phyloP scores from a whole-genome alignment of 2,113 vertebrate genomes.

The Peromyscus maniculatus region DNA sequence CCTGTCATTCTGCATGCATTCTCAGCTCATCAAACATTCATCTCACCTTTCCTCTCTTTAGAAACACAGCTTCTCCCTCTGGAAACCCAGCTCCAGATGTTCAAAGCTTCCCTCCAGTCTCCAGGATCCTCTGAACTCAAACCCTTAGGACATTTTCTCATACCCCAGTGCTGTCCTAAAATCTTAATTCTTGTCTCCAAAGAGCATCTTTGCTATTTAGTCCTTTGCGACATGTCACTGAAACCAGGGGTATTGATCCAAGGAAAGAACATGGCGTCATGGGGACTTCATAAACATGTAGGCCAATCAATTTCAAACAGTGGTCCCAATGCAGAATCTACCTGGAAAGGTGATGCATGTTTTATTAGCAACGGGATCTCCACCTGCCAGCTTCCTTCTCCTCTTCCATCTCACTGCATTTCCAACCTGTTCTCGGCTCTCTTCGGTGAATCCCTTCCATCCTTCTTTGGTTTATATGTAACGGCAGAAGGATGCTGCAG shows the following conservation, averaged over 20 bases:
- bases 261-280: background rate
- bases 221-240: background rate
- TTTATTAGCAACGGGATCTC: constrained; percentile 9
- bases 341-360: background rate
- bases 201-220: background rate
- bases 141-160: background rate
- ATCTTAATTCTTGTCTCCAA: constrained; percentile 9
- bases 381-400: background rate
- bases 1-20: background rate
- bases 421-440: background rate
- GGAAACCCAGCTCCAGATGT: constrained; percentile 22
- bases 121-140: background rate
- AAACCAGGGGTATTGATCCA: background rate
- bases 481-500: background rate
- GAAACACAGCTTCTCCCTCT: background rate
- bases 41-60: background rate
- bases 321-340: background rate
- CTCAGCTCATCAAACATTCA: constrained; percentile 55
- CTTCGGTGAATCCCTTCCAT: background rate
- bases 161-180: background rate
- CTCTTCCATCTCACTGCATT: background rate
- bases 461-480: background rate
- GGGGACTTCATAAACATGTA: background rate
- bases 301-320: constrained; percentile 13
- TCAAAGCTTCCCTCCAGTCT: background rate